Conservation (phyloP, 2,888 invertebrate genomes). For the Euphydryas editha region DNA sequence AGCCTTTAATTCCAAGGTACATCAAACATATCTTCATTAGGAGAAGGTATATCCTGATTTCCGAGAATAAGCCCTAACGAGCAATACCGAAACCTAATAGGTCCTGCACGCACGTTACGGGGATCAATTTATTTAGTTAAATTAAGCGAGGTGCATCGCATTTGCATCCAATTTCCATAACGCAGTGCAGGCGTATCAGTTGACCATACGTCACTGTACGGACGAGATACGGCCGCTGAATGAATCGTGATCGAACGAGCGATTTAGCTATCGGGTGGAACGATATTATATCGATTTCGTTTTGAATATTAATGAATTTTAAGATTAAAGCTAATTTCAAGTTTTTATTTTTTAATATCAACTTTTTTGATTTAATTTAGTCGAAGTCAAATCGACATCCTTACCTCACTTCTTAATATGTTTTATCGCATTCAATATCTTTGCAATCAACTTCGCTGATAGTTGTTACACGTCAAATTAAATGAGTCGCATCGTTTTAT, state of each 20-base stretch:
- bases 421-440: slow-evolving; percentile 2
- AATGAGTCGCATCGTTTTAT: neutral
- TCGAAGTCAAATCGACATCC: neutral
- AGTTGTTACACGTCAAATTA: neutral
- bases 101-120: slow-evolving; percentile 59
- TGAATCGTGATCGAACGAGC: slow-evolving; percentile 61
- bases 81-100: slow-evolving; percentile 67
- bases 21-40: slow-evolving; percentile 35
- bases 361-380: slow-evolving; percentile 9
- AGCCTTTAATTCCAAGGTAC: slow-evolving; percentile 5
- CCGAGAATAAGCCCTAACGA: slow-evolving; percentile 53
- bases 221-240: slow-evolving; percentile 57
- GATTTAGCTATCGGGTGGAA: slow-evolving; percentile 55
- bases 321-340: slow-evolving; percentile 8
- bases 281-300: slow-evolving; percentile 42
- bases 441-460: neutral
- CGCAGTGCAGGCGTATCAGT: slow-evolving; percentile 68
- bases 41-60: slow-evolving; percentile 44
- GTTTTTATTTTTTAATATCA: slow-evolving; percentile 18
- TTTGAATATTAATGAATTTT: slow-evolving; percentile 34
- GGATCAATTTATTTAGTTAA: slow-evolving; percentile 80
- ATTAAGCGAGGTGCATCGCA: slow-evolving; percentile 75
- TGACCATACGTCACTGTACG: slow-evolving; percentile 76
- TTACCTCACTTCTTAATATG: slow-evolving; percentile 19
- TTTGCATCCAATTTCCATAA: slow-evolving; percentile 83